A percentile compares a stretch with the other conserved stretches of the same genome.
Evolutionary conservation across 2,797 vertebrate species (phyloP).

Genomic region (Macropus fuliginosus): DNA sequence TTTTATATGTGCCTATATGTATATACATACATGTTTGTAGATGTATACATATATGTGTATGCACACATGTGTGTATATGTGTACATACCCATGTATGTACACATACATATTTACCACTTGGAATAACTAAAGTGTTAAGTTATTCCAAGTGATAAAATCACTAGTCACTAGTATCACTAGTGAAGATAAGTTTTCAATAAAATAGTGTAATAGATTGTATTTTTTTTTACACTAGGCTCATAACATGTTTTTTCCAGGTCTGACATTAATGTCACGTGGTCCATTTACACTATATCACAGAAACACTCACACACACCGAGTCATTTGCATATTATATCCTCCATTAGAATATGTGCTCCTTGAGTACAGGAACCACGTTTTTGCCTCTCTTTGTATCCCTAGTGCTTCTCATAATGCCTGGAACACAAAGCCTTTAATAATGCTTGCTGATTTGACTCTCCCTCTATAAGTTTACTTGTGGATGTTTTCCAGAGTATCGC

Average conservation of each 20-base stretch:
- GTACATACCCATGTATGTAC: no score
- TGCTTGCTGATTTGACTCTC: neutral
- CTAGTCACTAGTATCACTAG: neutral
- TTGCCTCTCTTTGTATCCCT: neutral
- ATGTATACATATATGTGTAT: neutral
- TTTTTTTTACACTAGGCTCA: neutral
- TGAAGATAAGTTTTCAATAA: constrained; percentile 27
- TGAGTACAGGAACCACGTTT: neutral
- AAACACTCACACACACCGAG: no score
- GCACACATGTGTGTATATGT: rapidly evolving
- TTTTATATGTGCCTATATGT: neutral
- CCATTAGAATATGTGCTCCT: neutral
- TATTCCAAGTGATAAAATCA: neutral
- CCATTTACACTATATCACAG: neutral
- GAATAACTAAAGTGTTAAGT: neutral
- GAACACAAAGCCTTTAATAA: neutral
- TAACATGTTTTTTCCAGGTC: neutral
- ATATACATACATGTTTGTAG: no score
- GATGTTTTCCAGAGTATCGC: neutral
- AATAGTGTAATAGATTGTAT: neutral
- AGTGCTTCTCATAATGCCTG: neutral
- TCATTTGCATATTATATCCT: neutral
- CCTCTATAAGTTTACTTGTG: neutral
- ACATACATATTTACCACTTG: neutral
- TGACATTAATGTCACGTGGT: neutral